phyloP scores from a whole-genome alignment of 2,888 invertebrate genomes.

The Sceliomorpha sp. region DNA sequence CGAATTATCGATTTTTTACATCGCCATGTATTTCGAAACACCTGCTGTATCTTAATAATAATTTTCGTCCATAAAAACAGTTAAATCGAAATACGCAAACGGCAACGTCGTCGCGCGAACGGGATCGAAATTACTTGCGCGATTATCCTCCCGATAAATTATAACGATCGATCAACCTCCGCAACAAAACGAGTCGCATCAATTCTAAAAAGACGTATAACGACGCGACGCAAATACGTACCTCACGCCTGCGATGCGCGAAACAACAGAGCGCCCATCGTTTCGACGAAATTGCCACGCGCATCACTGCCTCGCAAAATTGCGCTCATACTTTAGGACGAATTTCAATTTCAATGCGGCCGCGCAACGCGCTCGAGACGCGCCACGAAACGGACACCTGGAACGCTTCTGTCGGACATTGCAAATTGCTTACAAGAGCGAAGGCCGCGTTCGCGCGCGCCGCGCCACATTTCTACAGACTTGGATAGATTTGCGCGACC shows the following conservation, averaged over 20 bases:
- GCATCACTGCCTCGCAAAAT: conserved; percentile 10
- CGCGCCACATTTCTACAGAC: conserved; percentile 38
- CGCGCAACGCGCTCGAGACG: conserved; percentile 15
- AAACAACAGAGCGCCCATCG: conserved; percentile 17
- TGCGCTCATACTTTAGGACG: conserved; percentile 8
- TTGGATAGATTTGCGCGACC: conserved; percentile 38
- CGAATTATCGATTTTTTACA: no score
- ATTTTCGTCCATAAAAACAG: no score
- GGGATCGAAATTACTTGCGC: no score
- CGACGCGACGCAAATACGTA: conserved; percentile 7
- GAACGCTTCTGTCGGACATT: conserved; percentile 38
- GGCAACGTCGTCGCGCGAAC: no score
- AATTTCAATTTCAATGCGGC: conserved; percentile 22
- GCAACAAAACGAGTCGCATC: no score
- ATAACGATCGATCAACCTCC: no score
- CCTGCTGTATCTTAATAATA: no score
- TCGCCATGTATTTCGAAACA: no score
- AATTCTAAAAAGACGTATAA: no score
- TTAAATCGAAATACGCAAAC: no score
- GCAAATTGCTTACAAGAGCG: conserved; percentile 41
- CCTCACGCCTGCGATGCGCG: not conserved
- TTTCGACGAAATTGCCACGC: not conserved
- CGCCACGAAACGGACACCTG: conserved; percentile 33
- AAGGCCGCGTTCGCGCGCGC: conserved; percentile 35
- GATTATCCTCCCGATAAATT: no score